Percentiles rank a stretch among this genome's conserved stretches.
phyloP scores from a whole-genome alignment of 2,113 vertebrate species.

The Buteo buteo region DNA sequence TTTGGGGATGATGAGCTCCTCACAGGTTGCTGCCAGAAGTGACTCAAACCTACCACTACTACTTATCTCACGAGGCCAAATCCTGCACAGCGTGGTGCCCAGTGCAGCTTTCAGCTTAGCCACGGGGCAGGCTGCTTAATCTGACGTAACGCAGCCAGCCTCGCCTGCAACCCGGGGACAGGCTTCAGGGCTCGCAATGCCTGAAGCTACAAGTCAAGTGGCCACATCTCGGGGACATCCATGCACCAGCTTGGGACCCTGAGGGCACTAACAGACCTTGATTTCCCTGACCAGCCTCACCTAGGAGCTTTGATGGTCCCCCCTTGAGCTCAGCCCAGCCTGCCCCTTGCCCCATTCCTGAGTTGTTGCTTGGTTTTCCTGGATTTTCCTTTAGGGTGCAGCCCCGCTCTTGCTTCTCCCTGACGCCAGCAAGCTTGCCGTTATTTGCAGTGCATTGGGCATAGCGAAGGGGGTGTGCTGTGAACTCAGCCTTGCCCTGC shows the following conservation, averaged over 20 bases:
- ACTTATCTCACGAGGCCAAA: neutral
- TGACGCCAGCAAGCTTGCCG: accelerated
- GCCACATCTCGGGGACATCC: neutral
- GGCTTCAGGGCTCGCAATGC: neutral
- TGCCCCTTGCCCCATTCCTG: neutral
- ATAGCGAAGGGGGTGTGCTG: neutral
- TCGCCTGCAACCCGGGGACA: neutral
- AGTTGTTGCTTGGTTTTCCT: neutral
- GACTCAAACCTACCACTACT: neutral
- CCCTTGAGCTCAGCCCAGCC: neutral
- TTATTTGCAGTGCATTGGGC: neutral
- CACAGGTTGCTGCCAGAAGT: neutral
- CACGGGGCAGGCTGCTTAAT: neutral
- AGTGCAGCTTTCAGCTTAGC: neutral
- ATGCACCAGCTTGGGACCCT: neutral
- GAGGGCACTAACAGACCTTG: neutral
- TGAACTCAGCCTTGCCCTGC: constrained; percentile 41
- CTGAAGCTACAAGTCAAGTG: neutral
- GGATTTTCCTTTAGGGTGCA: constrained; percentile 30
- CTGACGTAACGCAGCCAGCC: accelerated
- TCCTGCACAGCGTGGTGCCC: neutral
- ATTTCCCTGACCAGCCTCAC: neutral
- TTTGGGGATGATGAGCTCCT: neutral
- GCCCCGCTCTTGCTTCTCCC: neutral
- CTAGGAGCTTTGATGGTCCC: neutral